Evolutionary conservation across 2,797 vertebrate species (phyloP), one percentile per base, ranked within the genome.

Genomic region (Anomalospiza imberbis): DNA sequence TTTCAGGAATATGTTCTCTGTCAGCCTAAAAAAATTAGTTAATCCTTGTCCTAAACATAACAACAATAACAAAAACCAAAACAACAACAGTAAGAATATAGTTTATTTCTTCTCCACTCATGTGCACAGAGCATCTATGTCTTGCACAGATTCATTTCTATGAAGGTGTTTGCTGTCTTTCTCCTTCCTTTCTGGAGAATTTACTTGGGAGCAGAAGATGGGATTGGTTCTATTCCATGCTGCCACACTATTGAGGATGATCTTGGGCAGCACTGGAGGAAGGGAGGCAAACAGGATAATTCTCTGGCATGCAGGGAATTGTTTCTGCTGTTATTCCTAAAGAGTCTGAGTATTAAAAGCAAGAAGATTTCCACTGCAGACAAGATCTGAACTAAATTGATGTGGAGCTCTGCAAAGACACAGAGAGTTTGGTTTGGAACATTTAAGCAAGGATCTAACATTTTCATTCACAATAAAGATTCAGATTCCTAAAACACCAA

Each of bases 161-260:
- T 60, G 8, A n/a, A 53, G 25, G 26, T 7, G 26, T 72, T 90
- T 58, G 10, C 40, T 88, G 34, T 55, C 24, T 32, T 89, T 55
- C 32, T 72, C 12, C 6, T 75, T 68, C 20, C 6, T 80, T 78
- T 74, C 25, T 62, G 45, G 28, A 45, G 50, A 42, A 67, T 9
- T 42, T 44, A 25, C 2, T 4, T 61, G 26, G 20, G 34, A 44
- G 12, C 7, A 73, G 50, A n/a, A 42, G 28, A 44, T 83, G 63
- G 17, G 24, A 14, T 14, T 53, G 20, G 12, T 71, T 81, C 28
- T 71, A 1, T 54, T 47, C 25, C 1, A 0, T 68, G 19, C n/a
- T 74, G 16, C 32, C 29, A 26, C 0, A 0, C 20, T 55, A 0
- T 13, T 71, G 54, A 50, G 32, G 26, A 14, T 44, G 55, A n/a